A percentile compares a stretch with the other conserved stretches of the same genome.
These are phyloP conservation scores for Phaethornis superciliosus DNA, from an alignment of 2,113 vertebrate genomes.

Conservation along the genomic window DNA sequence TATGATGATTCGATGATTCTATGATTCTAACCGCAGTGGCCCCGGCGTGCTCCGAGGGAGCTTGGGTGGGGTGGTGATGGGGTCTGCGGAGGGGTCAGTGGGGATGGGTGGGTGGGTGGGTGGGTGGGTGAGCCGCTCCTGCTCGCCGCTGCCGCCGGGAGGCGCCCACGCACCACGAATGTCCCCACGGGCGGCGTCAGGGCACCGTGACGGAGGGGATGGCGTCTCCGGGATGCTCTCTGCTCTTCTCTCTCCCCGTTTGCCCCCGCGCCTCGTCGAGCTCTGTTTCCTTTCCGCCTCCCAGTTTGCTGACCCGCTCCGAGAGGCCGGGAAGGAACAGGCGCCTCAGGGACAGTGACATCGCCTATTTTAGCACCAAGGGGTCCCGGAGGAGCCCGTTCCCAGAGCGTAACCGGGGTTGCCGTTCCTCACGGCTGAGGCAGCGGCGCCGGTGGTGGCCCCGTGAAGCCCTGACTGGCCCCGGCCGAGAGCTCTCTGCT, in stretches of 20 bases:
- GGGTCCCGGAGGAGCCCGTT: background rate
- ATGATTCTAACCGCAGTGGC: fast-evolving
- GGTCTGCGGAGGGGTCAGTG: too few relatives aligned
- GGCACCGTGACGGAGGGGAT: fast-evolving
- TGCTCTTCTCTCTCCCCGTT: fast-evolving
- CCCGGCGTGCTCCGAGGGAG: too few relatives aligned
- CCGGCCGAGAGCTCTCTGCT: background rate
- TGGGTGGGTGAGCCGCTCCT: background rate
- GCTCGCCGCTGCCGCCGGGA: background rate
- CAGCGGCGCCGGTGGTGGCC: background rate
- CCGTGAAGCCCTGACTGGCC: too few relatives aligned
- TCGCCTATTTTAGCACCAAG: background rate
- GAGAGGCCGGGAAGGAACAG: background rate
- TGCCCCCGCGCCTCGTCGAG: fast-evolving
- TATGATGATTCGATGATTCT: too few relatives aligned
- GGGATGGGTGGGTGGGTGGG: too few relatives aligned
- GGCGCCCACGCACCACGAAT: background rate
- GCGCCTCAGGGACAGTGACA: background rate
- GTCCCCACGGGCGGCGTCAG: too few relatives aligned
- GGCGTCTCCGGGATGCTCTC: fast-evolving
- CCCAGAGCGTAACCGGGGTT: background rate
- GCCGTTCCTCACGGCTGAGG: background rate
- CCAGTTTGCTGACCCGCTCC: background rate
- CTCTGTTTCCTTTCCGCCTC: too few relatives aligned
- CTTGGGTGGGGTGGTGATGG: too few relatives aligned